Base-by-base conservation (phyloP, 2,797 vertebrate species). In the Buceros bicornis region DNA sequence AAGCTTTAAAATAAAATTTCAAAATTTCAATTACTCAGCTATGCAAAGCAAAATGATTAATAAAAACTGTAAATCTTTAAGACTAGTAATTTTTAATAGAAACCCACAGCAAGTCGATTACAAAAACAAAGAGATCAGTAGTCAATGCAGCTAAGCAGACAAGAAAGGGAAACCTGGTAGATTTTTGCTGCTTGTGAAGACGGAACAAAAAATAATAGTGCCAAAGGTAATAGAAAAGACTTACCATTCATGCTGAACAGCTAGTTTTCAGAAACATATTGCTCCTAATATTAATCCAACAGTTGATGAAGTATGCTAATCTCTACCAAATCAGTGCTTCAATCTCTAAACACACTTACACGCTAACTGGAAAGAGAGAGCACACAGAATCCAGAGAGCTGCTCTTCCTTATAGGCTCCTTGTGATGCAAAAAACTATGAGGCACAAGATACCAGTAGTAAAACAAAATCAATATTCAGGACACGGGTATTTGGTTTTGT, bases 211-310 rank as follows among this genome's bases (percentile, higher is more conserved):
- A 78, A 96, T 73, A 93, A 56, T 6, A 81, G 31, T 93, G 72
- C 56, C 78, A 97, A 95, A 93, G 91, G 88, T 24, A 96, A 94
- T 10, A 95, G 80, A 97, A 95, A 95, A 88, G 89, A 98, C 98
- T 98, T 97, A 98, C 98, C 98, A 97, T 98, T 98, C 98, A 98
- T 98, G 98, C 93, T 98, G 98, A 98, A 97, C 97, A 96, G 84
- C 93, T 97, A 85, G 94, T 94, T 98, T 98, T 96, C 98, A 97
- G 97, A 98, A 98, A 97, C 98, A 98, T 98, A 98, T 97, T 98
- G 98, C 96, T 98, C 83, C 95, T 96, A 97, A 97, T 96, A 97
- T 95, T 96, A 97, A 97, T 97, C 97, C 95, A 93, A 87, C 82
- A 97, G 95, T 85, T 96, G 95, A 97, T 95, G 96, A 97, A 98